Percentiles rank a stretch among this genome's conserved stretches.
Conservation (phyloP, 2,888 invertebrate species). For the Epiblema foenella region DNA sequence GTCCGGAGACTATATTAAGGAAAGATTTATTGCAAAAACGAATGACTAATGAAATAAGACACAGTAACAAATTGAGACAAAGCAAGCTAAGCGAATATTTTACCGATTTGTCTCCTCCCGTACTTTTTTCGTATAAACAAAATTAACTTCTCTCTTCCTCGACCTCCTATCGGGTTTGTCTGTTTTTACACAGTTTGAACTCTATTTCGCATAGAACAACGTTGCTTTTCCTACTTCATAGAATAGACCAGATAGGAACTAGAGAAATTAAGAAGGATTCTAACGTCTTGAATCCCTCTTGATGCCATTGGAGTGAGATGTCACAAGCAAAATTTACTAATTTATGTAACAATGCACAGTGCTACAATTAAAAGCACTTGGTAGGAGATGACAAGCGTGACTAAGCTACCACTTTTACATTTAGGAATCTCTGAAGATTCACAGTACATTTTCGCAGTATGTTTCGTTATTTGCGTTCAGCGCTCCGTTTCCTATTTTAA, state of each 20-base stretch:
- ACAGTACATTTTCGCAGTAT: neutral
- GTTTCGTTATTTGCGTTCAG: neutral
- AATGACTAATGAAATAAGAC: slow-evolving; percentile 63
- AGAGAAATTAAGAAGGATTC: neutral
- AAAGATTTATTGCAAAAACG: slow-evolving; percentile 45
- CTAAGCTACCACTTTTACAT: neutral
- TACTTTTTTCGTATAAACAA: slow-evolving; percentile 59
- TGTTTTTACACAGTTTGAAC: neutral
- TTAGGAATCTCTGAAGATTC: neutral
- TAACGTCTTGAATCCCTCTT: slow-evolving; percentile 49
- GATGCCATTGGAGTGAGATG: slow-evolving; percentile 50
- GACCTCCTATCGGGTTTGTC: no score
- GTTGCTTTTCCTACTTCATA: slow-evolving; percentile 1
- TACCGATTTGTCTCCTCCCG: slow-evolving; percentile 59
- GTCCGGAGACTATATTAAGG: slow-evolving; percentile 29
- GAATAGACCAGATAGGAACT: slow-evolving; percentile 1
- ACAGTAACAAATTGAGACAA: slow-evolving; percentile 64
- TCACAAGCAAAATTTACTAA: slow-evolving; percentile 45
- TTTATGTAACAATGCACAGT: slow-evolving; percentile 45
- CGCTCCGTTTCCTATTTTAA: neutral
- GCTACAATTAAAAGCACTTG: slow-evolving; percentile 25
- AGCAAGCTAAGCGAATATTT: slow-evolving; percentile 62
- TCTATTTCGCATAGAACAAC: neutral
- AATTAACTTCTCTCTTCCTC: slow-evolving; percentile 50
- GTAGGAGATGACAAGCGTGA: neutral